A percentile compares a stretch with the other conserved stretches of the same genome.
phyloP scores from a whole-genome alignment of 1,140 invertebrate genomes.

The Cydia fagiglandana region DNA sequence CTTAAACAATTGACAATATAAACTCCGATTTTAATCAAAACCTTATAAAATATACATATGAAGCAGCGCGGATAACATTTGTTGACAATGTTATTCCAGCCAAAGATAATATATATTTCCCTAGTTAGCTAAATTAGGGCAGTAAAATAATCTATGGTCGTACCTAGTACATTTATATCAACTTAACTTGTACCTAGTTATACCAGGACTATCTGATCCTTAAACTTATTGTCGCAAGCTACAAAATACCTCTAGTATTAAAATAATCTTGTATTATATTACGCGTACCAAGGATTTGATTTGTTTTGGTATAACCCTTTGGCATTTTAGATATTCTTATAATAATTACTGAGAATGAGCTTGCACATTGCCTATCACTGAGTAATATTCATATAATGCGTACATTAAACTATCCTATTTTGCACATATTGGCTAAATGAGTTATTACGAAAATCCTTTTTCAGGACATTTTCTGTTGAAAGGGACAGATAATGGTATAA shows the following conservation, averaged over 20 bases:
- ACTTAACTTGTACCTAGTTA: neutral
- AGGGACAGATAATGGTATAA: too few relatives aligned
- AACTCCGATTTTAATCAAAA: constrained; percentile 4
- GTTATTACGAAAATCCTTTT: too few relatives aligned
- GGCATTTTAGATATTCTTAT: neutral
- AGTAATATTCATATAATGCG: neutral
- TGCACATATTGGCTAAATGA: too few relatives aligned
- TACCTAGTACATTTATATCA: neutral
- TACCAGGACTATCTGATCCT: neutral
- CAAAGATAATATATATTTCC: constrained; percentile 3
- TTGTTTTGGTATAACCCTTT: neutral
- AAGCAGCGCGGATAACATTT: neutral
- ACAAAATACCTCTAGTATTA: constrained; percentile 3
- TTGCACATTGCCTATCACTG: neutral
- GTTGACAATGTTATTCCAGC: neutral
- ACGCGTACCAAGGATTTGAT: neutral
- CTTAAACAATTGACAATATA: neutral
- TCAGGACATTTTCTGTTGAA: too few relatives aligned
- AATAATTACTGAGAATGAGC: neutral
- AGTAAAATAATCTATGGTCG: neutral
- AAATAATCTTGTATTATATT: neutral
- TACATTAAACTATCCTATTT: neutral
- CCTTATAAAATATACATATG: neutral
- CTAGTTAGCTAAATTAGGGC: neutral
- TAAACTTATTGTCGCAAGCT: neutral